Conservation (phyloP, 2,797 vertebrate species). For the Hippocampus kuda region DNA sequence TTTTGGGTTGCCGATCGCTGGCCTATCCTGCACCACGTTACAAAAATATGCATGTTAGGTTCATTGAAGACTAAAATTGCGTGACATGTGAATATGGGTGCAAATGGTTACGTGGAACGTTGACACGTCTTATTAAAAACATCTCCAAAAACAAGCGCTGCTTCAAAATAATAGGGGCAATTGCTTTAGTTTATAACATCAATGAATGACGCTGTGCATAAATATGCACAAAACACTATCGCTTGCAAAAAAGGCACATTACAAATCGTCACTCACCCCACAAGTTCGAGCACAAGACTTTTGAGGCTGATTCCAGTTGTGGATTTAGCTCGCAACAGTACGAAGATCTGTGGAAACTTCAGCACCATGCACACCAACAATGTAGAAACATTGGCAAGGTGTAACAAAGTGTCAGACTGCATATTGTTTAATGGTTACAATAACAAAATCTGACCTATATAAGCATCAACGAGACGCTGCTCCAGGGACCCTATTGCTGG, state of each 20-base stretch:
- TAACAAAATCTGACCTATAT: neutral
- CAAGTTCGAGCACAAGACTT: conserved; percentile 67
- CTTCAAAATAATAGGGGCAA: no score
- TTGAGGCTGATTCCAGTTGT: conserved; percentile 62
- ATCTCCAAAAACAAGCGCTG: neutral
- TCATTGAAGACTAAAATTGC: no score
- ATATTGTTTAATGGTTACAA: neutral
- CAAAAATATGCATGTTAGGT: no score
- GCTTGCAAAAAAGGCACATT: neutral
- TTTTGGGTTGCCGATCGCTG: no score
- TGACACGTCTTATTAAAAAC: neutral
- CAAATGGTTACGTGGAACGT: neutral
- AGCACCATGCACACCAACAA: conserved; percentile 69
- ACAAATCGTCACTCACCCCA: conserved; percentile 47
- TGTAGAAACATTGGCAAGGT: conserved; percentile 66
- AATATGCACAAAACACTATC: neutral
- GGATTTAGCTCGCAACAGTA: conserved; percentile 57
- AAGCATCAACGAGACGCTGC: neutral
- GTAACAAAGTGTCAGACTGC: conserved; percentile 40
- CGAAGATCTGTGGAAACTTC: conserved; percentile 72
- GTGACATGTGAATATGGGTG: no score
- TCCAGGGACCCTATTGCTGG: neutral
- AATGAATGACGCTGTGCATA: no score
- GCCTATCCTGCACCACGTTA: no score
- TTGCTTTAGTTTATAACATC: no score